These are phyloP conservation scores for Homarus americanus DNA, from an alignment of 1,140 invertebrate species.

Conservation along the genomic window DNA sequence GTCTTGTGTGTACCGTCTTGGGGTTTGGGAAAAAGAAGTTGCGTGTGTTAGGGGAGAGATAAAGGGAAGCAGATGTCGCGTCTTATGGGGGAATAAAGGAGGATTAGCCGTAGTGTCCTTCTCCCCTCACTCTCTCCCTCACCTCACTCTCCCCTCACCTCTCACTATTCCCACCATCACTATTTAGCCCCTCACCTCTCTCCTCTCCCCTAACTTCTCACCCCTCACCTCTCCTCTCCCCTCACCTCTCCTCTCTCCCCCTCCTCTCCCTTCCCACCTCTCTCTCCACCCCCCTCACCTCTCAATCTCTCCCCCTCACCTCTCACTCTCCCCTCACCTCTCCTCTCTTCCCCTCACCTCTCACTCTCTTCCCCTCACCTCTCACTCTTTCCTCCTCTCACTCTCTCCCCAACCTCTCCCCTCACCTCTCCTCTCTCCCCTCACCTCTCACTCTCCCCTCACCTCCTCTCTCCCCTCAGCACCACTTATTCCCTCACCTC, in stretches of 20 bases:
- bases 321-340: background rate
- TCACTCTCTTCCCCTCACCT: background rate
- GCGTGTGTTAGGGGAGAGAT: background rate
- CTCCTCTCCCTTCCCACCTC: no score
- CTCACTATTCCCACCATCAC: no score
- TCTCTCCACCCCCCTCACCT: no score
- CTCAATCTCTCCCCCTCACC: background rate
- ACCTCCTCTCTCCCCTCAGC: background rate
- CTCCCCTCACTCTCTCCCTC: background rate
- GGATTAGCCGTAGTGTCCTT: no score
- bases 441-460: background rate
- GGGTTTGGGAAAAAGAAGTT: background rate
- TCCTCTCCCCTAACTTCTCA: background rate
- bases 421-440: background rate
- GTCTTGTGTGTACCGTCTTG: no score
- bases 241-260: no score
- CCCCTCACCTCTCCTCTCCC: no score
- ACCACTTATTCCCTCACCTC: background rate
- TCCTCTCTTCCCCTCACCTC: no score
- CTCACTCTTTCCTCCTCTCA: background rate
- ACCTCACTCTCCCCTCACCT: no score
- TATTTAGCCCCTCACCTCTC: background rate
- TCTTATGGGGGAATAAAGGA: no score
- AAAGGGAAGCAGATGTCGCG: background rate
- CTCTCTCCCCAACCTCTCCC: no score